Conservation (phyloP, 1,140 invertebrate genomes). For the Bacillus rossius region DNA sequence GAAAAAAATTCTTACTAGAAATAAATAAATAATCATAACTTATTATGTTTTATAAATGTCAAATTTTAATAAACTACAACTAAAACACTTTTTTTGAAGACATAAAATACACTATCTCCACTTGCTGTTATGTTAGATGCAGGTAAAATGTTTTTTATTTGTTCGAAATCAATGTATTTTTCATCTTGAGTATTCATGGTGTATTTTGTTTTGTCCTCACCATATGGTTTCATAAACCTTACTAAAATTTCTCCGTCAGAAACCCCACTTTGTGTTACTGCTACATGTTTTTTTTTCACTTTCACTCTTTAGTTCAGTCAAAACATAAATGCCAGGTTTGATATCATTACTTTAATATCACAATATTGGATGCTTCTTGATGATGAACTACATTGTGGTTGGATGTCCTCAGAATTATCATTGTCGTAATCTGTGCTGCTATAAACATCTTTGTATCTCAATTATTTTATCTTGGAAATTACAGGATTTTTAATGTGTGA, state of each 20-base stretch:
- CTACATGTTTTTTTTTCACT: neutral
- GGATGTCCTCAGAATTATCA: neutral
- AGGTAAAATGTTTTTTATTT: neutral
- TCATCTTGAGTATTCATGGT: neutral
- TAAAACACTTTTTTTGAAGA: neutral
- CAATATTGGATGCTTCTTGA: neutral
- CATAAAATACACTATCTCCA: neutral
- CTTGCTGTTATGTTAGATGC: neutral
- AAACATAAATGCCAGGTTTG: neutral
- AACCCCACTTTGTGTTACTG: neutral
- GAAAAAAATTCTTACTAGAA: no score
- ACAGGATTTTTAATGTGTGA: neutral
- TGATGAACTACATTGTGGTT: neutral
- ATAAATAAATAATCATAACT: no score
- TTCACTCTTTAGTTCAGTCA: neutral
- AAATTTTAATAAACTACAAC: neutral
- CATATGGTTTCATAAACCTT: constrained; percentile 1
- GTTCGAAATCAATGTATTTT: constrained; percentile 2
- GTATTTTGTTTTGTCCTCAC: neutral
- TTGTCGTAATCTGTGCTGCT: neutral
- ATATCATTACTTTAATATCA: neutral
- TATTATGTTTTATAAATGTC: no score
- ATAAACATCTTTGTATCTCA: neutral
- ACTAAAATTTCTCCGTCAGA: neutral
- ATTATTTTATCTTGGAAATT: neutral